Base-by-base conservation (phyloP, 2,113 vertebrate species). In the Atractosteus spatula region DNA sequence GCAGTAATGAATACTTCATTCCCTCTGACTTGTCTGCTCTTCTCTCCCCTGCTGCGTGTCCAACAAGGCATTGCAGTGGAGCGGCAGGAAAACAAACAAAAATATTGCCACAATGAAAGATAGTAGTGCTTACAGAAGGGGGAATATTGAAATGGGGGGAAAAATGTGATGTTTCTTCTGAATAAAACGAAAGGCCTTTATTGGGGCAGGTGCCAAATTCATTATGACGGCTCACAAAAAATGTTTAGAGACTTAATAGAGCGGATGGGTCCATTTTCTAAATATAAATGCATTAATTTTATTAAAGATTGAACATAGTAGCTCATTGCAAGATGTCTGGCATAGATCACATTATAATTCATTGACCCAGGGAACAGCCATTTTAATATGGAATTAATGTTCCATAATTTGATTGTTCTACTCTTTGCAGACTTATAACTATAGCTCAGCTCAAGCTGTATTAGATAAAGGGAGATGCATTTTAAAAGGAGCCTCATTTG, bases 261-360 rank as follows among this genome's bases (percentile, higher is more conserved):
- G 72, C 29, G n/a, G 74, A 78, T 68, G 74, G 75, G 77, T 76
- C 65, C 72, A 51, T 51, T 68, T 66, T 56, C 51, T 56, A 72
- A 75, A 71, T 69, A 70, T 71, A 70, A 74, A 69, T 55, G 55
- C 29, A 65, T 74, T 81, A 72, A 81, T 78, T 66, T 63, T 44
- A 73, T 81, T 80, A 51, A 51, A 51, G 47, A 5, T 51, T 5
- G 10, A 7, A 51, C 47, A 10, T 51, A 51, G 47, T 7, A 51
- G 47, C 47, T 51, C 10, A 78, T 74, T 65, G 47, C 42, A 80
- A 7, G 70, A 70, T 74, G 71, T 64, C 62, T 76, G 66, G 16
- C 14, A 62, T 67, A 55, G 70, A 81, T 83, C 62, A 61, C 66
- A 79, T 78, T 77, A 78, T 74, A 44, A 8, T 64, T 64, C 42